Conservation (phyloP, 2,797 vertebrate genomes). For the Sciurus carolinensis region DNA sequence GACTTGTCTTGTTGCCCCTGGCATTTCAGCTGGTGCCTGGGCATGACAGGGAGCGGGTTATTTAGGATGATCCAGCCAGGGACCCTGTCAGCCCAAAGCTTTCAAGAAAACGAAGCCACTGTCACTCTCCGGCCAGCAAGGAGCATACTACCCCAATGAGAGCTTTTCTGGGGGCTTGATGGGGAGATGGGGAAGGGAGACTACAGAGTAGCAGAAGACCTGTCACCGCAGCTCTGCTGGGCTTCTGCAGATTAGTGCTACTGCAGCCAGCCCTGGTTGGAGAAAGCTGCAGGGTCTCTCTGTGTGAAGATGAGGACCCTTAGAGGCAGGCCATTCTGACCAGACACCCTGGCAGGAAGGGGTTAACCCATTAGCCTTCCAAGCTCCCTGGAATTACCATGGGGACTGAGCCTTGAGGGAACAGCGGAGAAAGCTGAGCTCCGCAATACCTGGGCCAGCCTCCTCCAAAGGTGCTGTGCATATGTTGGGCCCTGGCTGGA, state of each 20-base stretch:
- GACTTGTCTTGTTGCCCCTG: neutral
- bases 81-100: neutral
- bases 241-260: neutral
- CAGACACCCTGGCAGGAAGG: neutral
- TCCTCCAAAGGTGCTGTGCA: constrained; percentile 37
- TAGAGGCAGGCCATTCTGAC: neutral
- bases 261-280: neutral
- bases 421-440: neutral
- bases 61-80: neutral
- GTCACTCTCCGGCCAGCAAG: neutral
- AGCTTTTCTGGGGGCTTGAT: neutral
- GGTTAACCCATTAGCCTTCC: neutral
- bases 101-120: constrained; percentile 34
- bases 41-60: neutral
- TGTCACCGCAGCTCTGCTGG: neutral
- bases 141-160: neutral
- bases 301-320: neutral
- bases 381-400: neutral
- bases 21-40: neutral
- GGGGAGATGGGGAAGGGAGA: neutral
- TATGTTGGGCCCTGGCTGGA: neutral
- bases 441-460: neutral
- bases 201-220: neutral
- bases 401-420: neutral
- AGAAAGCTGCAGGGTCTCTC: neutral